Base-by-base conservation (phyloP, 2,113 vertebrate species). In the Sinocyclocheilus anshuiensis region DNA sequence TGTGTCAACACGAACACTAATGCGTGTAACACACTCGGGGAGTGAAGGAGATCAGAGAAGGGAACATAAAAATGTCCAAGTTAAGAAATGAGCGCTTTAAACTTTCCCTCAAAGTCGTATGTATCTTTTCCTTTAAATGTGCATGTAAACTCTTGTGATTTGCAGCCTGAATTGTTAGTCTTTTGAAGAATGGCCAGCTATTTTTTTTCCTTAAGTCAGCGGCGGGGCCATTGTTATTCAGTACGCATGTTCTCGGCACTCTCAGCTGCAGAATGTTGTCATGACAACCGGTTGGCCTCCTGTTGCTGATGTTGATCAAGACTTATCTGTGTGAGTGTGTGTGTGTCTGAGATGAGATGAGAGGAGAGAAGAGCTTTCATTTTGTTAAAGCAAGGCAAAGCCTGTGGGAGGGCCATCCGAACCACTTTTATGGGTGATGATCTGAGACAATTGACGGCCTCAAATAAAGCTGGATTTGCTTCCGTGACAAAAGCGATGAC, bases 171-270 rank as follows among this genome's bases (percentile, higher is more conserved):
- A 86, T 83, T 48, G 87, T 88, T 76, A 80, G 80, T 65, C 59
- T 29, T 13, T 80, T 86, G 65, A 33, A 86, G 81, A 88, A 59
- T 20, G n/a, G 16, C 20, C 76, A 84, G 42, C 53, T 61, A 81
- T n/a, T 74, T 83, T 55, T 29, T 88, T 90, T 74, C 86, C 89
- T 89, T 84, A 90, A 93, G 92, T 92, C 90, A 88, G 90, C 83
- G 77, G 83, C 67, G 79, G 86, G 85, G 90, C 81, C 89, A 91
- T 95, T 95, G 92, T 93, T 94, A 95, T 95, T 94, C 94, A 92
- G 84, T 81, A n/a, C 86, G 91, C 89, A 88, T 92, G 89, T 92
- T 88, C 80, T 82, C 83, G n/a, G 85, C 82, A 75, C 90, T 88
- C 89, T 93, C 90, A 79, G 91, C 89, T 90, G 89, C 91, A 90